A percentile compares a stretch with the other conserved stretches of the same genome.
phyloP scores from a whole-genome alignment of 2,113 vertebrate genomes.

The Indicator maculatus region DNA sequence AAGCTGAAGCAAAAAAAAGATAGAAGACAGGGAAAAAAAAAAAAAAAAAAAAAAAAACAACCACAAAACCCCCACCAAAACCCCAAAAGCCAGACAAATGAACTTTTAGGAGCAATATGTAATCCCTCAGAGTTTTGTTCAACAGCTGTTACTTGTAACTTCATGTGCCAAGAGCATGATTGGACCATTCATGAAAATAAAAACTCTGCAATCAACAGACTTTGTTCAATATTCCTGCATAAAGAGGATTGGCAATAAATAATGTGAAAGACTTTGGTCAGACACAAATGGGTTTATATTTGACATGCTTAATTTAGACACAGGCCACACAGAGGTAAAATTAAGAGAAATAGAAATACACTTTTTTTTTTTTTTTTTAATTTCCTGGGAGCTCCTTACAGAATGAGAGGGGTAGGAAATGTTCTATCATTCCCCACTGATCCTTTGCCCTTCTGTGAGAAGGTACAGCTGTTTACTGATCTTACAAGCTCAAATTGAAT shows the following conservation, averaged over 20 bases:
- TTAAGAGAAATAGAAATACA: not conserved
- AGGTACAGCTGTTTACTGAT: slow-evolving; percentile 37
- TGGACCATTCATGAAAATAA: slow-evolving; percentile 33
- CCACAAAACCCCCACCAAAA: not conserved
- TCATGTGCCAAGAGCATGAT: slow-evolving; percentile 12
- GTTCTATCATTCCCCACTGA: not conserved
- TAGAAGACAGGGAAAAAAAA: no score
- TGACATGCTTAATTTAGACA: not conserved
- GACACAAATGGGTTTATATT: not conserved
- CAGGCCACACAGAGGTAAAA: not conserved
- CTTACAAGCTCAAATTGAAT: slow-evolving; percentile 20
- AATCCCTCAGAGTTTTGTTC: not conserved
- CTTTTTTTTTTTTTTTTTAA: not conserved
- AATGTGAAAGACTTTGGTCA: not conserved
- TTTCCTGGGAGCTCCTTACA: not conserved
- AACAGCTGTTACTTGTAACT: slow-evolving; percentile 37
- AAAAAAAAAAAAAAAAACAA: not conserved
- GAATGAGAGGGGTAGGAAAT: not conserved
- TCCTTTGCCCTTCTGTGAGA: not conserved
- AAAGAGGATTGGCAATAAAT: not conserved
- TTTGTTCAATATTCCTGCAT: slow-evolving; percentile 32
- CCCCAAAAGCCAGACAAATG: not conserved
- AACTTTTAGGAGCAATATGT: not conserved
- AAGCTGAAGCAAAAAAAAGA: not conserved
- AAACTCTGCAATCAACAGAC: slow-evolving; percentile 40